A percentile compares a stretch with the other conserved stretches of the same genome.
These are phyloP conservation scores for Platysteira castanea DNA, from an alignment of 2,113 vertebrate genomes.

Conservation along the genomic window DNA sequence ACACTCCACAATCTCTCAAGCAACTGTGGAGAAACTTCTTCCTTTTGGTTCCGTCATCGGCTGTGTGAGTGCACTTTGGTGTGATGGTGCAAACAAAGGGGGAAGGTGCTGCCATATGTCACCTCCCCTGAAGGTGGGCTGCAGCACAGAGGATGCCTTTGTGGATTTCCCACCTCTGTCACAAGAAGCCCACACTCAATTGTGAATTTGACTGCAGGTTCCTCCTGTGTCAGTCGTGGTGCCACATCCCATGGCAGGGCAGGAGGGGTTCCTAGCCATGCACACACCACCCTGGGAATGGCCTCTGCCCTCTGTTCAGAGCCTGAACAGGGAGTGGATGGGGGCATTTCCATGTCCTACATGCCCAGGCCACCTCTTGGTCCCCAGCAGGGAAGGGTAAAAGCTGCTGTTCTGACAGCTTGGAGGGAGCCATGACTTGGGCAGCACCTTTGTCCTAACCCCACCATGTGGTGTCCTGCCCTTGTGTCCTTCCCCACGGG, in stretches of 20 bases:
- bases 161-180: background rate
- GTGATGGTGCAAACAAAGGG: background rate
- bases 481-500: no score
- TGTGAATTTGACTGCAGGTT: background rate
- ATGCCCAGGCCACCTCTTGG: background rate
- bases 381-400: background rate
- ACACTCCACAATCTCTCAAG: background rate
- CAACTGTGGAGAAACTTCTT: background rate
- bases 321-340: background rate
- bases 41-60: background rate
- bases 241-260: background rate
- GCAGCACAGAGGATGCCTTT: background rate
- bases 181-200: background rate
- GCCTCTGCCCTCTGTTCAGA: background rate
- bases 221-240: background rate
- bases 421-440: background rate
- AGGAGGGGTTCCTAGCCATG: background rate
- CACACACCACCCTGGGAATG: background rate
- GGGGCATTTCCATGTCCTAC: background rate
- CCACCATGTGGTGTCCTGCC: background rate
- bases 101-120: background rate
- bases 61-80: background rate
- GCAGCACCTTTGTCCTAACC: background rate
- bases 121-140: background rate
- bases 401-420: background rate